These are phyloP conservation scores for Engraulis encrasicolus DNA, from an alignment of 2,113 vertebrate genomes.

Conservation along the genomic window DNA sequence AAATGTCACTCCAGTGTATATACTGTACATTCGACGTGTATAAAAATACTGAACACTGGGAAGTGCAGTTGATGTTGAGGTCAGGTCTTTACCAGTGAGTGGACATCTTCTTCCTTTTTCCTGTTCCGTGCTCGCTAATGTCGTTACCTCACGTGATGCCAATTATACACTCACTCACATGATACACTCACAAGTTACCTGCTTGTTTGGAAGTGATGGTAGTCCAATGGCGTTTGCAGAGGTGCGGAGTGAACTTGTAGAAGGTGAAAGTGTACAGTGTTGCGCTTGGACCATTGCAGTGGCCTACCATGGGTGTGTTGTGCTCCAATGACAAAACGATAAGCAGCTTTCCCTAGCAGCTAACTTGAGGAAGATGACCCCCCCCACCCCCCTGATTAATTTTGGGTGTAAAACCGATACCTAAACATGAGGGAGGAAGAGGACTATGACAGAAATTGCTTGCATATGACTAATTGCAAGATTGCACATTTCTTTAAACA, in stretches of 20 bases:
- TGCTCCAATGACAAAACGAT: background rate
- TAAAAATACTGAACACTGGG: background rate
- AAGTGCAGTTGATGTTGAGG: background rate
- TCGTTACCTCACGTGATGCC: constrained; percentile 34
- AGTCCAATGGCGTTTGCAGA: background rate
- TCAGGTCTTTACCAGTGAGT: background rate
- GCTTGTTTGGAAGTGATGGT: constrained; percentile 21
- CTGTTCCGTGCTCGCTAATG: background rate
- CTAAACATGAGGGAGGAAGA: constrained; percentile 34
- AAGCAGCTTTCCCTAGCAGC: constrained; percentile 33
- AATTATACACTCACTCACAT: constrained; percentile 35
- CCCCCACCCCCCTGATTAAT: no score
- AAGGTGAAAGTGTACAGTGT: constrained; percentile 19
- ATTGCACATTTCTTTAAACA: constrained; percentile 61
- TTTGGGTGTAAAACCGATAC: constrained; percentile 33
- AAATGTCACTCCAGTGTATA: background rate
- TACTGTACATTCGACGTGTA: background rate
- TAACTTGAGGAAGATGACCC: constrained; percentile 23
- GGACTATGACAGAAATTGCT: constrained; percentile 40
- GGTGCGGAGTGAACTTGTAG: background rate
- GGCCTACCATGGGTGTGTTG: background rate
- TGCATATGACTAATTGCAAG: constrained; percentile 56
- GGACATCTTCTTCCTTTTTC: background rate
- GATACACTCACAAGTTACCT: no score
- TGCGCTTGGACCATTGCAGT: constrained; percentile 25